Evolutionary conservation across 2,888 invertebrate species (phyloP), one percentile per base, ranked within the genome.

Genomic region (Lasioglossum morio): DNA sequence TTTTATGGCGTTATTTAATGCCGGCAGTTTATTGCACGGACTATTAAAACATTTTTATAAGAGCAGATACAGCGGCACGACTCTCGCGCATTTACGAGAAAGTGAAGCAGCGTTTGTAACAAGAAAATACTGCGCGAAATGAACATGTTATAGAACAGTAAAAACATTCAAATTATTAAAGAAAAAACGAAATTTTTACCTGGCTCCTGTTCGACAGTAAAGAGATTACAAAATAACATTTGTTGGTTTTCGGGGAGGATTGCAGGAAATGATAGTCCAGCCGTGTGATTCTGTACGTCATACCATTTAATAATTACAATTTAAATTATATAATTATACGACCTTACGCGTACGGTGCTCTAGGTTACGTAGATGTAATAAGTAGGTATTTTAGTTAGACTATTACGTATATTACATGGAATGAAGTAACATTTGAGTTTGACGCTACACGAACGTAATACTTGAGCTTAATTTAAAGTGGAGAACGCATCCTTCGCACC

Each of bases 361-460:
- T 95, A 95, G 94, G 92, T 95, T 95, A 95, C 94, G 94, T 94
- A 94, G 93, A 93, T 93, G 94, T 94, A 95, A 91, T 94, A 94
- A 94, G 93, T 94, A 94, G 92, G 92, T 94, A 94, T 88, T 89
- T 94, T 93, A 93, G 92, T 94, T 94, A 95, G 93, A 93, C 94
- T 95, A 94, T 94, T 94, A 95, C 93, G 94, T 95, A 95, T 95
- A 94, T 95, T 95, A 95, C 95, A 95, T 95, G 95, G 95, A 95
- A 95, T 95, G 95, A 94, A 95, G 93, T 95, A 93, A 93, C 93
- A 93, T 93, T 92, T 93, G 89, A 93, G 90, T 85, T 43, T 94
- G 94, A 94, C 94, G 94, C 94, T 94, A 94, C 94, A 93, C 94
- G 94, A 94, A 94, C 94, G 93, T 95, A 95, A 95, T 95, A 95